phyloP scores from a whole-genome alignment of 2,888 invertebrate genomes.

The Adelognathus sp. region DNA sequence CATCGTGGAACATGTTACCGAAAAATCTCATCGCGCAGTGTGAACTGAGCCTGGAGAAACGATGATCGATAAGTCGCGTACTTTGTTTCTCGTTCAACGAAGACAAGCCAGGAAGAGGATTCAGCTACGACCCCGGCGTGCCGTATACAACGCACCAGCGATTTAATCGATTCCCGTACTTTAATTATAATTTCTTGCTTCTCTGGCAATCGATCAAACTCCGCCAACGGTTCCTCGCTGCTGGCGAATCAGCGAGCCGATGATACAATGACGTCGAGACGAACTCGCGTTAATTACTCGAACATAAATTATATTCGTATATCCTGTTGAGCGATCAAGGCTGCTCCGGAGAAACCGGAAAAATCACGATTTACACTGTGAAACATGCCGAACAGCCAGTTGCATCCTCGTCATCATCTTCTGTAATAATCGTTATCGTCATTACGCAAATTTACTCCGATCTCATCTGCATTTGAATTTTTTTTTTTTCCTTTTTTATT shows the following conservation, averaged over 20 bases:
- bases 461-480: neutral
- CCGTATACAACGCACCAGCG: conserved; percentile 31
- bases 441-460: neutral
- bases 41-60: conserved; percentile 6
- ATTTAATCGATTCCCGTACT: conserved; percentile 50
- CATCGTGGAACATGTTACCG: neutral
- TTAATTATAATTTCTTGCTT: conserved; percentile 52
- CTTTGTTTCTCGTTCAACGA: neutral
- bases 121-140: neutral
- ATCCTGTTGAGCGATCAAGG: conserved; percentile 50
- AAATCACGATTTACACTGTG: neutral
- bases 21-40: neutral
- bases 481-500: neutral
- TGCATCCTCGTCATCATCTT: neutral
- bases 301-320: conserved; percentile 51
- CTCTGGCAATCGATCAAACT: conserved; percentile 46
- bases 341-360: conserved; percentile 46
- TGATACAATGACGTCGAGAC: conserved; percentile 47
- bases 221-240: neutral
- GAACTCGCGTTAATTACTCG: conserved; percentile 52
- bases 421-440: neutral
- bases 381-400: conserved; percentile 1
- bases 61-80: conserved; percentile 32
- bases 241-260: conserved; percentile 21
- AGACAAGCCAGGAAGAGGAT: conserved; percentile 24